Percentiles rank a stretch among this genome's conserved stretches.
Evolutionary conservation across 1,140 invertebrate genomes (phyloP).

Genomic region (Potamilus streckersoni): DNA sequence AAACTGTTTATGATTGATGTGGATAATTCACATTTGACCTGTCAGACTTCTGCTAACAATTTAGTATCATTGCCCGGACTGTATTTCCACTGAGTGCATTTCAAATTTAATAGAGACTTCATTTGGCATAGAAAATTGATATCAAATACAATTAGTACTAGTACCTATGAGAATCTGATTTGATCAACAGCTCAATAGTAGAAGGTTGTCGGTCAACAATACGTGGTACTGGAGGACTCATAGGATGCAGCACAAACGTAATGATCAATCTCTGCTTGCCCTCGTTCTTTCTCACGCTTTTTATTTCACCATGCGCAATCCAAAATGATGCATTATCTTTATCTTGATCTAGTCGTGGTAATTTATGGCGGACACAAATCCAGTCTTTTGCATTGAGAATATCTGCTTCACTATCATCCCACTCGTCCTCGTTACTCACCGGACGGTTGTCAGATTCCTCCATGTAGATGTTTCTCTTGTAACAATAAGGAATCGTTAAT

Average conservation of each 20-base stretch:
- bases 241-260: conserved; percentile 12
- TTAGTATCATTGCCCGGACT: too few relatives aligned
- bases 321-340: not conserved
- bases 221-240: not conserved
- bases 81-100: too few relatives aligned
- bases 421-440: conserved; percentile 5
- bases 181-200: conserved; percentile 23
- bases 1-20: too few relatives aligned
- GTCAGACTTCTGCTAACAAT: too few relatives aligned
- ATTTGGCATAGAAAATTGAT: too few relatives aligned
- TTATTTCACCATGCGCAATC: conserved; percentile 16
- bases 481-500: conserved; percentile 21
- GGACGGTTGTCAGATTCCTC: conserved; percentile 9
- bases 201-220: not conserved
- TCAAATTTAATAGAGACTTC: too few relatives aligned
- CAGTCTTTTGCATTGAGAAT: conserved; percentile 22
- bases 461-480: conserved; percentile 31
- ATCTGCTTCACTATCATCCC: not conserved
- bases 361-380: conserved; percentile 26
- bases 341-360: not conserved
- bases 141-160: too few relatives aligned
- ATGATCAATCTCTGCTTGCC: conserved; percentile 4
- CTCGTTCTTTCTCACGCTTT: conserved; percentile 17
- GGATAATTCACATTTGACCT: too few relatives aligned
- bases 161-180: conserved; percentile 34